Conservation (phyloP, 1,140 invertebrate genomes). For the Ips typographus region DNA sequence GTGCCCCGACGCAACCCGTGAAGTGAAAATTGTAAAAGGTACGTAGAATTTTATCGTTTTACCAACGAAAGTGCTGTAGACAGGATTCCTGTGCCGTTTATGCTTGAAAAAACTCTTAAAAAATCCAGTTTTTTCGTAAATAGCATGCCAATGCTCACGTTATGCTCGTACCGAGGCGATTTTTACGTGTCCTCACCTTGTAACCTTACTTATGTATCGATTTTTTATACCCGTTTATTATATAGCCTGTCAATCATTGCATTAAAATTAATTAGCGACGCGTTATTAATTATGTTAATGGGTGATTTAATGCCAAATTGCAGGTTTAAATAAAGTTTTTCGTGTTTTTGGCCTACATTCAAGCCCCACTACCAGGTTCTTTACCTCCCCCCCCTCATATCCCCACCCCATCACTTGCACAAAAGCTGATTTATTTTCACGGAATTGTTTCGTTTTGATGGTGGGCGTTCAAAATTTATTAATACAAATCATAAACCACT, state of each 20-base stretch:
- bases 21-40: constrained; percentile 52
- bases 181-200: constrained; percentile 43
- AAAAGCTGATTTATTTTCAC: constrained; percentile 29
- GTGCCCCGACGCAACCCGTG: constrained; percentile 51
- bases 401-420: constrained; percentile 21
- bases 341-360: constrained; percentile 29
- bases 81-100: constrained; percentile 38
- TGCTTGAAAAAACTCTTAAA: constrained; percentile 36
- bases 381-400: background rate
- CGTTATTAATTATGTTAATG: constrained; percentile 20
- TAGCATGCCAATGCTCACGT: constrained; percentile 9
- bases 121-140: constrained; percentile 38
- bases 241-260: constrained; percentile 38
- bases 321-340: constrained; percentile 19
- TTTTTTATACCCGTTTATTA: constrained; percentile 42
- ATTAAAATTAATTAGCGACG: constrained; percentile 28
- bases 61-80: constrained; percentile 49
- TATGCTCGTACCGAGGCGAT: constrained; percentile 21
- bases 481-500: constrained; percentile 5
- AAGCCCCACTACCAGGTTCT: constrained; percentile 7
- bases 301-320: constrained; percentile 20
- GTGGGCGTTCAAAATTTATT: constrained; percentile 34
- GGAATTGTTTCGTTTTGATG: constrained; percentile 21
- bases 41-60: constrained; percentile 55
- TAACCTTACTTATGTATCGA: constrained; percentile 53